Base-by-base conservation (phyloP, 2,113 vertebrate genomes). In the Tupaia chinensis region DNA sequence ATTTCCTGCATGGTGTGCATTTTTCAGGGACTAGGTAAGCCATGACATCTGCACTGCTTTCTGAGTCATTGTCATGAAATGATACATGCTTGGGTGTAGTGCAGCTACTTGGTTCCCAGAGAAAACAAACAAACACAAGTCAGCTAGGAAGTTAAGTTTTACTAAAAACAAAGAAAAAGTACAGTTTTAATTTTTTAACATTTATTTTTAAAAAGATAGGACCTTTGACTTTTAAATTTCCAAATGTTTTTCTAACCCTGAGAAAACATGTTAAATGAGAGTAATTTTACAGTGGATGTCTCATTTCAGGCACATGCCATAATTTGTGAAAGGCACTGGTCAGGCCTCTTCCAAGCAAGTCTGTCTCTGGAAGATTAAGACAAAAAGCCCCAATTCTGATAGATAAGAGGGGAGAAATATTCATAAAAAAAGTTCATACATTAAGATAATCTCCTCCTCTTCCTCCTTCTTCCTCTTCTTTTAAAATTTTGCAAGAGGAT, bases 1-100 rank as follows among this genome's bases (percentile, higher is more conserved):
- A 98, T 98, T 99, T 98, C 98, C 98, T 98, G 97, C 98, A 93
- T 98, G 98, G 98, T 98, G 98, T 98, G 98, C 98, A 98, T 98
- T 98, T 98, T 98, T 98, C 97, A 96, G 95, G 98, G 98, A 98
- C 90, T 80, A 97, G 97, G 93, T 95, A 98, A 98, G 96, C 96
- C 96, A 73, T 98, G 97, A 98, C 97, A 97, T 98, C 98, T 98
- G 98, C 74, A 85, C 97, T 96, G 97, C 97, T 97, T 83, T 98
- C 97, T 98, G 98, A 98, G 98, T 98, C 98, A 98, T 89, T 98
- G 96, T 96, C 85, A 74, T 93, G 97, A 98, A 97, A 97, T 98
- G 97, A 97, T 96, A 94, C 95, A 94, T 5, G 65, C 89, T 96
- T 93, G 95, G 96, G 97, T 97, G 94, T 95, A 97, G 95, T 89